Conservation (phyloP, 2,888 invertebrate genomes). For the Cancer borealis region DNA sequence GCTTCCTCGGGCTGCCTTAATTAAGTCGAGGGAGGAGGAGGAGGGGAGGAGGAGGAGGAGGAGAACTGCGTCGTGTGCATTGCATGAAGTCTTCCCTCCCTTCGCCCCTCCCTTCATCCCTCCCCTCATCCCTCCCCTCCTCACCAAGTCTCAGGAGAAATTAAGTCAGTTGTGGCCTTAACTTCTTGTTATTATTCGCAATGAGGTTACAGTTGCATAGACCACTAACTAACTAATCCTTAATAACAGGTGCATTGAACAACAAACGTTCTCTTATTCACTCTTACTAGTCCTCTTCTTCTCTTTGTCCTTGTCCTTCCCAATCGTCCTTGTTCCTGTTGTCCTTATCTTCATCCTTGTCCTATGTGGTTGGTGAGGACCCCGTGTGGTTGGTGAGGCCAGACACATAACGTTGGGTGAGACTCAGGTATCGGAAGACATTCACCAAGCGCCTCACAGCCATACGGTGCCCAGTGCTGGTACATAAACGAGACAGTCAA, state of each 20-base stretch:
- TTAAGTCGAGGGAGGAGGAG: conserved; percentile 16
- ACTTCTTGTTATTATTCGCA: neutral
- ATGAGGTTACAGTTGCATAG: neutral
- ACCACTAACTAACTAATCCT: neutral
- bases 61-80: neutral
- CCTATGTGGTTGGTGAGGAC: neutral
- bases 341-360: neutral
- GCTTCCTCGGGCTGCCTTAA: conserved; percentile 2
- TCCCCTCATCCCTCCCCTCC: neutral
- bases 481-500: neutral
- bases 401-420: conserved; percentile 79
- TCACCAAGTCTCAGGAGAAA: neutral
- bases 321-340: neutral
- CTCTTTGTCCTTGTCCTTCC: too few species aligned
- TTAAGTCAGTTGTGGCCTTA: neutral
- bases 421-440: conserved; percentile 80
- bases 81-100: neutral
- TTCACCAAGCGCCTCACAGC: conserved; percentile 80
- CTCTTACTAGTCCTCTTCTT: neutral
- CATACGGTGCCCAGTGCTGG: conserved; percentile 81
- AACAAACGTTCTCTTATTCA: neutral
- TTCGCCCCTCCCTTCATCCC: neutral
- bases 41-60: neutral
- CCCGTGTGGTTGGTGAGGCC: conserved; percentile 79
- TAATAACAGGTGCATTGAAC: neutral